These are phyloP conservation scores for Venturia canescens DNA, from an alignment of 1,140 invertebrate genomes.

Conservation along the genomic window DNA sequence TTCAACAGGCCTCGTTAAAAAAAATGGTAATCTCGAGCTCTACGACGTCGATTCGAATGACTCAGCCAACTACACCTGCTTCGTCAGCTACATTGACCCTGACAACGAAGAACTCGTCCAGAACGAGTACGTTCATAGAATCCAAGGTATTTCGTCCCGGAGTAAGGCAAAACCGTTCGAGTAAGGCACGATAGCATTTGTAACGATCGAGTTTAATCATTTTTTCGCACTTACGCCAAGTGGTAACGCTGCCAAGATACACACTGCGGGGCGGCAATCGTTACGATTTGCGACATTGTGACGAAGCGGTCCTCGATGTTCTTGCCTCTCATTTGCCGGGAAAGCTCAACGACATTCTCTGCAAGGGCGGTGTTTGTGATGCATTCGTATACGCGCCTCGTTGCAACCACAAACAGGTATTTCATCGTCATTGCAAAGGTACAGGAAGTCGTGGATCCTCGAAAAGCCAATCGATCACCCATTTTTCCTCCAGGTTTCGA, in stretches of 20 bases:
- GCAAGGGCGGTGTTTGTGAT: constrained; percentile 62
- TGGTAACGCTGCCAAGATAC: constrained; percentile 63
- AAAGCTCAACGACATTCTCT: constrained; percentile 64
- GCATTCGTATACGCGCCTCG: constrained; percentile 61
- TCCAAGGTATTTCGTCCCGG: constrained; percentile 58
- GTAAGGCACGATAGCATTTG: background rate
- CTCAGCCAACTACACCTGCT: constrained; percentile 69
- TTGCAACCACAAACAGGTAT: constrained; percentile 58
- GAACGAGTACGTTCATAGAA: constrained; percentile 62
- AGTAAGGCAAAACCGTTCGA: too few species aligned
- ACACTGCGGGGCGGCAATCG: constrained; percentile 62
- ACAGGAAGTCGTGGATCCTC: background rate
- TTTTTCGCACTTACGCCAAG: constrained; percentile 42
- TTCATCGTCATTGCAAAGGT: background rate
- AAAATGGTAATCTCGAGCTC: constrained; percentile 66
- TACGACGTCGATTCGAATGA: constrained; percentile 65
- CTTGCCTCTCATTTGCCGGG: constrained; percentile 61
- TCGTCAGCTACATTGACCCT: constrained; percentile 66
- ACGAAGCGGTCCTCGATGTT: constrained; percentile 59
- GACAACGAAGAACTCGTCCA: constrained; percentile 67
- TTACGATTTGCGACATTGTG: constrained; percentile 62
- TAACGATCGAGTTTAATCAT: background rate
- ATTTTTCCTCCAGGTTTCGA: constrained; percentile 57
- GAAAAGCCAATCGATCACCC: background rate
- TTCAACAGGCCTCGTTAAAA: constrained; percentile 60